Evolutionary conservation across 2,113 vertebrate species (phyloP).

Genomic region (Nothobranchius kuhntae): DNA sequence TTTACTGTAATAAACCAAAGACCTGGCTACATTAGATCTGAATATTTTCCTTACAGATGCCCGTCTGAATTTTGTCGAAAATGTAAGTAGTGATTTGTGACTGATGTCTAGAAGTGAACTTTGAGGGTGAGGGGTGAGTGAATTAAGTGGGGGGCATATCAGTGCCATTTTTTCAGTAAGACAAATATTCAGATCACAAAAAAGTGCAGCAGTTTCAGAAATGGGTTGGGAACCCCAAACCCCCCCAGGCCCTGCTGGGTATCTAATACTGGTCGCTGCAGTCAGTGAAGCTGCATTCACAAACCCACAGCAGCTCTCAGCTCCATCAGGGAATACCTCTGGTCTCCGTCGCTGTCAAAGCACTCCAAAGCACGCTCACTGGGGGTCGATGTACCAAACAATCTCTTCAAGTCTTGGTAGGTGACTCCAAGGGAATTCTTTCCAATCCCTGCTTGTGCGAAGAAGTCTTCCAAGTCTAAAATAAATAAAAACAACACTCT

Average conservation of each 20-base stretch:
- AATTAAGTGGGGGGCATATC: conserved; percentile 35
- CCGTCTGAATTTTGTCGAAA: conserved; percentile 20
- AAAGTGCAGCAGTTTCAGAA: conserved; percentile 68
- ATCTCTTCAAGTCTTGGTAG: conserved; percentile 52
- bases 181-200: conserved; percentile 63
- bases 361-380: conserved; percentile 42
- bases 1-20: conserved; percentile 8
- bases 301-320: conserved; percentile 64
- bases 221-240: conserved; percentile 17
- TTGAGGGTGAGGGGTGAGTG: background rate
- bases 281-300: conserved; percentile 47
- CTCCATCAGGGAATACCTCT: conserved; percentile 66
- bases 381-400: conserved; percentile 54
- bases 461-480: conserved; percentile 68
- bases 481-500: background rate
- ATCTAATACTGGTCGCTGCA: conserved; percentile 63
- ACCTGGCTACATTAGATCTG: conserved; percentile 28
- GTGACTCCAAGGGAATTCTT: conserved; percentile 38
- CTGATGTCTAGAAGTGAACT: conserved; percentile 4
- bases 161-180: conserved; percentile 49
- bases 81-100: conserved; percentile 21
- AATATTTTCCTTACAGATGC: conserved; percentile 18
- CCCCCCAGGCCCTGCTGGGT: conserved; percentile 31
- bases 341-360: conserved; percentile 66
- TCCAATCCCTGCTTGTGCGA: conserved; percentile 22